These are phyloP conservation scores for Streptopelia turtur DNA, from an alignment of 2,797 vertebrate species.

Conservation along the genomic window DNA sequence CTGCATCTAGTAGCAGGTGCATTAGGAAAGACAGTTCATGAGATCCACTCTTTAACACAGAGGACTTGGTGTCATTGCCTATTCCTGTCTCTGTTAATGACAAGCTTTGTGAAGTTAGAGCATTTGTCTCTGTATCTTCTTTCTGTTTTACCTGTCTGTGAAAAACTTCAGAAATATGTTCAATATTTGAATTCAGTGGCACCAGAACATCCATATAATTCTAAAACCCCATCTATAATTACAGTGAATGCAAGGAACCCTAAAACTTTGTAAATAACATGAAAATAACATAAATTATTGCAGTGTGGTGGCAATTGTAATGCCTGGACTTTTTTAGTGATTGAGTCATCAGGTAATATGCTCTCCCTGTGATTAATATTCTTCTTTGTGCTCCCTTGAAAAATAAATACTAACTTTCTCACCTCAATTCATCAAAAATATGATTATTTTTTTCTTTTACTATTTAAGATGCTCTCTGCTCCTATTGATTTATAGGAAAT, in stretches of 20 bases:
- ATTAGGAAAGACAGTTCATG: background rate
- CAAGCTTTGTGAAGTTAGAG: rapidly evolving
- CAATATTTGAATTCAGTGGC: background rate
- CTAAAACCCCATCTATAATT: background rate
- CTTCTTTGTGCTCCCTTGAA: background rate
- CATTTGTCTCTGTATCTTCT: background rate
- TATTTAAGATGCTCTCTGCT: background rate
- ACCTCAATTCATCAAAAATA: background rate
- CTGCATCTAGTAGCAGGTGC: background rate
- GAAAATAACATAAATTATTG: background rate
- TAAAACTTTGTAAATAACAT: background rate
- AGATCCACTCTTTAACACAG: background rate
- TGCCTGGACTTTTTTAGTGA: background rate
- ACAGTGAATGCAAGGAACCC: background rate
- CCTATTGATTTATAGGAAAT: background rate
- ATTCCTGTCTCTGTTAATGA: background rate
- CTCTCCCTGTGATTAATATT: background rate
- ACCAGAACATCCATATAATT: background rate
- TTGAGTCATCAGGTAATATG: background rate
- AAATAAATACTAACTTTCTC: background rate
- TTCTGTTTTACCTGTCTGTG: background rate
- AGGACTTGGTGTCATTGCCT: background rate
- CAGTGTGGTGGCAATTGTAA: background rate
- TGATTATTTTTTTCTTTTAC: background rate
- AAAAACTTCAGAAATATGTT: background rate